Conservation (phyloP, 2,797 vertebrate species). For the Halcyon smyrnensis region DNA sequence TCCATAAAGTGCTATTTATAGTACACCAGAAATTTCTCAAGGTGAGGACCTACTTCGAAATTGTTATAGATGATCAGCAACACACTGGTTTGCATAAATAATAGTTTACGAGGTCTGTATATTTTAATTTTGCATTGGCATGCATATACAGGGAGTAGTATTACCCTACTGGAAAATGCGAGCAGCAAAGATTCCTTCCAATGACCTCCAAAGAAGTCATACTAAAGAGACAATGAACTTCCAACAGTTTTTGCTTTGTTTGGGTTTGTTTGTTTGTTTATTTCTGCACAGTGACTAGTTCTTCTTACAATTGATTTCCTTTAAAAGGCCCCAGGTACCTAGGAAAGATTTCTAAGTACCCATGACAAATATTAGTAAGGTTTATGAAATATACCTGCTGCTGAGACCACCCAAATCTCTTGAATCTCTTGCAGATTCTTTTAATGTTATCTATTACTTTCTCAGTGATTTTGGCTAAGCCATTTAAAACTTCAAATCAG, state of each 20-base stretch:
- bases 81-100: background rate
- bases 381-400: background rate
- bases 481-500: background rate
- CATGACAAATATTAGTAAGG: background rate
- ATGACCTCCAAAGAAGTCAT: background rate
- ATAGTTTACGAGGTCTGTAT: background rate
- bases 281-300: background rate
- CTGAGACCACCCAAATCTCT: background rate
- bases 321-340: background rate
- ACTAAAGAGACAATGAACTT: background rate
- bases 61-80: background rate
- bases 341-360: background rate
- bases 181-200: background rate
- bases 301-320: background rate
- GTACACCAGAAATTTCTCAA: background rate
- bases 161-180: background rate
- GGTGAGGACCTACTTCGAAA: background rate
- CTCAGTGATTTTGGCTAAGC: background rate
- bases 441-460: background rate
- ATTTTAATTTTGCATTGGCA: background rate
- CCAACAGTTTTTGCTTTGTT: background rate
- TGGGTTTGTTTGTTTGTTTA: too few species aligned
- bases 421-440: background rate
- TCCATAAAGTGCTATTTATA: background rate
- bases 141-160: background rate